These are phyloP conservation scores for Platynereis dumerilii DNA, from an alignment of 2,888 invertebrate species.

Conservation along the genomic window DNA sequence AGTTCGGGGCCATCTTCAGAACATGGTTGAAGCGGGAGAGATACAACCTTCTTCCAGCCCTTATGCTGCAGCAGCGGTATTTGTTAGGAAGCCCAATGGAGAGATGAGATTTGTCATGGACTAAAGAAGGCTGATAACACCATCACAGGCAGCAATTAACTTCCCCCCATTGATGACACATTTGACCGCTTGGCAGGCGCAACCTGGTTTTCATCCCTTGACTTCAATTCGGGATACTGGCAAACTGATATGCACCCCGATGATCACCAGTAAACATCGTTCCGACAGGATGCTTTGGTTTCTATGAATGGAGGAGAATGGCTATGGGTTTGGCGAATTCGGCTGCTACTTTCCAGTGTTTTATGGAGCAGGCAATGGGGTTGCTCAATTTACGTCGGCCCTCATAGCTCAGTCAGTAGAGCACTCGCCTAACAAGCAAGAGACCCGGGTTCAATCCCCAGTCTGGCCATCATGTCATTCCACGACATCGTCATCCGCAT, in stretches of 20 bases:
- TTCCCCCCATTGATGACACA: conserved; percentile 33
- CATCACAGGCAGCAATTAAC: conserved; percentile 29
- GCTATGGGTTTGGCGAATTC: conserved; percentile 38
- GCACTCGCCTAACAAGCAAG: too few species aligned
- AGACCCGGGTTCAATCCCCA: too few species aligned
- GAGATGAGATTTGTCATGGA: conserved; percentile 33
- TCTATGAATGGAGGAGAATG: conserved; percentile 30
- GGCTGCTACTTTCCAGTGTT: conserved; percentile 38
- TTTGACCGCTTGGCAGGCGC: conserved; percentile 35
- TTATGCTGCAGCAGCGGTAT: conserved; percentile 16
- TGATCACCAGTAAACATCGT: conserved; percentile 38
- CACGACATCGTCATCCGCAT: too few species aligned
- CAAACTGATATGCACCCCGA: conserved; percentile 37
- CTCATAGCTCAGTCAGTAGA: too few species aligned
- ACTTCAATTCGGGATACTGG: conserved; percentile 41
- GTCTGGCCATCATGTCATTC: too few species aligned
- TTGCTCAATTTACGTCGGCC: conserved; percentile 29
- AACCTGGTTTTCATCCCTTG: conserved; percentile 36
- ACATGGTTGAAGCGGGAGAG: neutral
- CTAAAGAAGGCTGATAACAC: conserved; percentile 34
- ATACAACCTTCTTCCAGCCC: conserved; percentile 11
- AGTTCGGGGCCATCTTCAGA: too few species aligned
- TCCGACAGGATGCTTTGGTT: conserved; percentile 30
- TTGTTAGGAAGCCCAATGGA: conserved; percentile 32
- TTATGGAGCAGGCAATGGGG: conserved; percentile 37